Percentiles rank a stretch among this genome's conserved stretches.
These are phyloP conservation scores for Morbakka virulenta DNA, from an alignment of 30 jellyfish, hydroid and myxozoan species.

Conservation along the genomic window DNA sequence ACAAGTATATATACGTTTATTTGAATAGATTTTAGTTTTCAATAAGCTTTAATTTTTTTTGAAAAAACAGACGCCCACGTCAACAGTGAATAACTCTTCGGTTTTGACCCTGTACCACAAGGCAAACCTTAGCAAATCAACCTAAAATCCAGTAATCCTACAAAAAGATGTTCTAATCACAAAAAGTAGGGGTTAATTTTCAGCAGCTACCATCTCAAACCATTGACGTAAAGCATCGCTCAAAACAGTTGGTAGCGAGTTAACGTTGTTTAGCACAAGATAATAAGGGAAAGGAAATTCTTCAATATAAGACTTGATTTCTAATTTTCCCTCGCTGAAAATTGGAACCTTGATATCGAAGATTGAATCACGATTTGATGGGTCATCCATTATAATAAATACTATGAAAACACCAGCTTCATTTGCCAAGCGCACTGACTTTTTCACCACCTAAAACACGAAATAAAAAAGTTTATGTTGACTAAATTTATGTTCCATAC, in stretches of 20 bases:
- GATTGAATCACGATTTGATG: conserved; percentile 85
- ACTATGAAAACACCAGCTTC: conserved; percentile 87
- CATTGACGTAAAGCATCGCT: conserved; percentile 92
- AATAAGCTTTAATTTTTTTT: too few species aligned
- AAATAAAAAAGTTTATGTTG: too few species aligned
- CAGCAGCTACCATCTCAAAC: conserved; percentile 75
- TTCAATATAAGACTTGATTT: conserved; percentile 79
- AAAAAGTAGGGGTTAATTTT: too few species aligned
- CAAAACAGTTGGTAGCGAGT: conserved; percentile 73
- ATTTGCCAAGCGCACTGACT: conserved; percentile 71
- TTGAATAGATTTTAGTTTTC: too few species aligned
- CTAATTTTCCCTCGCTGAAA: conserved; percentile 74
- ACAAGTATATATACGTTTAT: too few species aligned
- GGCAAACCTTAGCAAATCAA: too few species aligned
- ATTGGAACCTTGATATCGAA: conserved; percentile 88
- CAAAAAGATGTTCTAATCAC: too few species aligned
- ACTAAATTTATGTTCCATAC: too few species aligned
- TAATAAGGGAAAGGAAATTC: conserved; percentile 93
- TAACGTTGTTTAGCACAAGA: conserved; percentile 67
- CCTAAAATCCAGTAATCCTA: too few species aligned
- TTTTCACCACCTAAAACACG: conserved; percentile 56
- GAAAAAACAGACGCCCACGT: too few species aligned
- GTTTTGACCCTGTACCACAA: too few species aligned
- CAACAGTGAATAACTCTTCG: too few species aligned
- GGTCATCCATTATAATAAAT: conserved; percentile 82